Conservation (phyloP, 2,797 vertebrate species). For the Gallirallus australis region DNA sequence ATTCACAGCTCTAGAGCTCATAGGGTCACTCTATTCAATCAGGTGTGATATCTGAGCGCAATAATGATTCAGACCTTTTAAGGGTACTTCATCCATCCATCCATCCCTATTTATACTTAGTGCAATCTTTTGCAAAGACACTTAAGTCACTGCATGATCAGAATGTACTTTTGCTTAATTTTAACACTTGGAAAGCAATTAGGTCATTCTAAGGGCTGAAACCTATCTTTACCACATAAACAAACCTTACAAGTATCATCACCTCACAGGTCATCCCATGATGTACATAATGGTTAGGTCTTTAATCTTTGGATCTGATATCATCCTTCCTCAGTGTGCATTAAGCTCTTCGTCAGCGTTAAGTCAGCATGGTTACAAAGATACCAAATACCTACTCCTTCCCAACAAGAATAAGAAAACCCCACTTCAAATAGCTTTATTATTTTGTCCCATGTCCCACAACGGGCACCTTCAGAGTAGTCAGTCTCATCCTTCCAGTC, state of each 20-base stretch:
- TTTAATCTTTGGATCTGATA: background rate
- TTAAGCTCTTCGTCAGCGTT: background rate
- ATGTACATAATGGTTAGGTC: background rate
- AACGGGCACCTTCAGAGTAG: background rate
- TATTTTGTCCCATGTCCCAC: background rate
- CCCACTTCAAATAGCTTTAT: background rate
- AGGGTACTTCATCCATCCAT: background rate
- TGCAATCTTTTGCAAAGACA: background rate
- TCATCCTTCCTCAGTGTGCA: background rate
- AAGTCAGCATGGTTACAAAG: background rate
- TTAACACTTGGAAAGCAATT: background rate
- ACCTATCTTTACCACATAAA: background rate
- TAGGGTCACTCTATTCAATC: background rate
- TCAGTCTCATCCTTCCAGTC: background rate
- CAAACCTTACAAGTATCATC: background rate
- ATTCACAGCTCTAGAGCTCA: background rate
- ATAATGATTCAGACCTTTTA: background rate
- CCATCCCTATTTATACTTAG: background rate
- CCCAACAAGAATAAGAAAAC: background rate
- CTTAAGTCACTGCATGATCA: background rate
- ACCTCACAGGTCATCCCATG: no score
- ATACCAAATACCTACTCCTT: accelerated
- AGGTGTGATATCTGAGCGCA: background rate
- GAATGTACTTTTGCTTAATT: background rate
- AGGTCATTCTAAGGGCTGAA: background rate